phyloP scores from a whole-genome alignment of 2,113 vertebrate genomes.

The Cyprinodon brontotheroides region DNA sequence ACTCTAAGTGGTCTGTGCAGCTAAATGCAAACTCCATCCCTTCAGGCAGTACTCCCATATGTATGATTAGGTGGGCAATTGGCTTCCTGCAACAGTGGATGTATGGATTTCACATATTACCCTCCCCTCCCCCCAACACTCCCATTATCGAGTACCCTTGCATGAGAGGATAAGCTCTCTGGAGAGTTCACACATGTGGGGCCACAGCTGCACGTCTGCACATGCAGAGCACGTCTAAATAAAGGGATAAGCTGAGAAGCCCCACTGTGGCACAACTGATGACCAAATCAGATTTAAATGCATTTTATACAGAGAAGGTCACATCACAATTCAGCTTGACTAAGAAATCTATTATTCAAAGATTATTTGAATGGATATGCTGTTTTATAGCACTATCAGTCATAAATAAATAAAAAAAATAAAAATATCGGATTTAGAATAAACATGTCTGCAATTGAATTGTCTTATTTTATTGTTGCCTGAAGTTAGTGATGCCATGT shows the following conservation, averaged over 20 bases:
- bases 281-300: constrained; percentile 47
- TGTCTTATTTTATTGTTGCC: neutral
- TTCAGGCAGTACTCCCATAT: neutral
- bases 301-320: constrained; percentile 2
- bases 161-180: constrained; percentile 55
- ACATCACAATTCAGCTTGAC: constrained; percentile 1
- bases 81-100: constrained; percentile 37
- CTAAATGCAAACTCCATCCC: neutral
- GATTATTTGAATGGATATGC: neutral
- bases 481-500: neutral
- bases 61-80: constrained; percentile 30
- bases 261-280: constrained; percentile 41
- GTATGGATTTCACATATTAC: constrained; percentile 51
- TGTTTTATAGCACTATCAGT: neutral
- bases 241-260: neutral
- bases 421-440: no score
- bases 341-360: constrained; percentile 4
- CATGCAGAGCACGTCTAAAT: constrained; percentile 4
- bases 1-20: neutral
- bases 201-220: constrained; percentile 41
- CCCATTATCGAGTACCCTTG: constrained; percentile 35
- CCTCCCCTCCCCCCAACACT: constrained; percentile 35
- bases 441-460: neutral
- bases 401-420: no score
- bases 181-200: constrained; percentile 56